These are phyloP conservation scores for Xerus inauris DNA, from an alignment of 2,113 vertebrate species.

Conservation along the genomic window DNA sequence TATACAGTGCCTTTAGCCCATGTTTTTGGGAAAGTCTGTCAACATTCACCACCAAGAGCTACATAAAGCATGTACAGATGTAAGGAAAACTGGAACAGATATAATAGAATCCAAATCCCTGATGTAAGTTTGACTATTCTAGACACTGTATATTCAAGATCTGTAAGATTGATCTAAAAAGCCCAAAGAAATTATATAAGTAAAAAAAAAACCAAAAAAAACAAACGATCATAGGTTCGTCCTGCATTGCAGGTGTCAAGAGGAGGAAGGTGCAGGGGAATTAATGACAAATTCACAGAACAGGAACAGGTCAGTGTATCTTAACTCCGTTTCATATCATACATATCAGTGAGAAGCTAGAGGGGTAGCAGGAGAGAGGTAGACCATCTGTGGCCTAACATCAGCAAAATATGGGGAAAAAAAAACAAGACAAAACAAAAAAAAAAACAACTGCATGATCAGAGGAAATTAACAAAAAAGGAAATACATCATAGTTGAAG, in stretches of 20 bases:
- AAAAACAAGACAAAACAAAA: too few relatives aligned
- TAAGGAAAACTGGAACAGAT: neutral
- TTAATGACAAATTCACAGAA: neutral
- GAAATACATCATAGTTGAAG: neutral
- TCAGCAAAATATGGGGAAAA: neutral
- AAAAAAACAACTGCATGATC: too few relatives aligned
- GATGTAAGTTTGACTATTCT: neutral
- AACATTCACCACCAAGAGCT: neutral
- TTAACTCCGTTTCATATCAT: neutral
- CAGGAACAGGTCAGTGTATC: neutral
- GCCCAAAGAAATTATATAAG: neutral
- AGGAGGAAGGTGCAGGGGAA: neutral
- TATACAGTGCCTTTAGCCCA: neutral
- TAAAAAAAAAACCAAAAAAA: slow-evolving; percentile 41
- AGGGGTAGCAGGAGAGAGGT: neutral
- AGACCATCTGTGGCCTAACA: neutral
- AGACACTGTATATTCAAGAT: neutral
- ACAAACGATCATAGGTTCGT: neutral
- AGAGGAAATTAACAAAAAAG: neutral
- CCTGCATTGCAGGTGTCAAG: neutral
- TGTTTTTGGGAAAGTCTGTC: neutral
- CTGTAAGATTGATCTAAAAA: neutral
- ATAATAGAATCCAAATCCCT: neutral
- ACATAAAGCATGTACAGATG: neutral
- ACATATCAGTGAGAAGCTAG: neutral